Conservation (phyloP, 2,797 vertebrate genomes). For the Cichlasoma orientale region DNA sequence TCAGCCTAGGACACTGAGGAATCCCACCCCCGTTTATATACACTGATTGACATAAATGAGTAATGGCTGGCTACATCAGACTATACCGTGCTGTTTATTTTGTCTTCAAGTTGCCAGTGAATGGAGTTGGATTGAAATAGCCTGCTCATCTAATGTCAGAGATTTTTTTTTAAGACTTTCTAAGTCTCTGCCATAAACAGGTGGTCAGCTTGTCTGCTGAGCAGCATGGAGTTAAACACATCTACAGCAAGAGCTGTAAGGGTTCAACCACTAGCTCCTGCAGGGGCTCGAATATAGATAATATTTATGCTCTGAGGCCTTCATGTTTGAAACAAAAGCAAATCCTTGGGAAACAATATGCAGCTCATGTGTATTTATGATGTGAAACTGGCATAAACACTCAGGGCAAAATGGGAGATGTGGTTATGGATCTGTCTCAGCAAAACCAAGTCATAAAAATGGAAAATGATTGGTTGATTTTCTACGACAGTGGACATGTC, state of each 20-base stretch:
- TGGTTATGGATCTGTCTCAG: not conserved
- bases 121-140: not conserved
- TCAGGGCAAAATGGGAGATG: not conserved
- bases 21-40: not conserved
- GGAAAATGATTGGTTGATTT: not conserved
- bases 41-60: constrained; percentile 24
- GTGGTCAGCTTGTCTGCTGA: constrained; percentile 78
- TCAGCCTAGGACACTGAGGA: not conserved
- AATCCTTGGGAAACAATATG: constrained; percentile 23
- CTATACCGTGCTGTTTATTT: not conserved
- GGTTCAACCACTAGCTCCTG: constrained; percentile 79
- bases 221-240: constrained; percentile 81
- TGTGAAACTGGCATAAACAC: not conserved
- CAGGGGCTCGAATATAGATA: constrained; percentile 80
- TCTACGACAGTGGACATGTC: not conserved
- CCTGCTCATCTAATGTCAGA: constrained; percentile 5
- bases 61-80: constrained; percentile 16
- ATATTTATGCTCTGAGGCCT: constrained; percentile 65
- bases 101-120: not conserved
- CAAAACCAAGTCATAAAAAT: not conserved
- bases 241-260: constrained; percentile 77
- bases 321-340: constrained; percentile 53
- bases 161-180: constrained; percentile 39
- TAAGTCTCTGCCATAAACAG: constrained; percentile 78
- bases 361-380: constrained; percentile 11